These are phyloP conservation scores for Metallyticus violacea DNA, from an alignment of 2,888 invertebrate species.

Conservation along the genomic window DNA sequence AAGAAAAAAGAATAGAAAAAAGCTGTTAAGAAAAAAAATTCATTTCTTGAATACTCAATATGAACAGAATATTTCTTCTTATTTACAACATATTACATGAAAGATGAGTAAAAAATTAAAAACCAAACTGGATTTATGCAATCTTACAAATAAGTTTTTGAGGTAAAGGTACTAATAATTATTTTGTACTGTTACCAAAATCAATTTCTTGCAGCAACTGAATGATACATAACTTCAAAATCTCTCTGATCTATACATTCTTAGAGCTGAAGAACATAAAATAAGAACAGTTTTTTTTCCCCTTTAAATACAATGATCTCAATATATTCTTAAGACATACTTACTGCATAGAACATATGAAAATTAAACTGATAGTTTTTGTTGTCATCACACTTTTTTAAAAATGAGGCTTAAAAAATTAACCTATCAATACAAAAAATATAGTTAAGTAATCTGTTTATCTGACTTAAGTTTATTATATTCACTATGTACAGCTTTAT, in stretches of 20 bases:
- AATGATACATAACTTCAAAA: neutral
- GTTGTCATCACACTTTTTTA: neutral
- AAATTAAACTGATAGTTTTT: neutral
- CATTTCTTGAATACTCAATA: neutral
- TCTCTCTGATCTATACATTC: neutral
- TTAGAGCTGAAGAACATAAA: neutral
- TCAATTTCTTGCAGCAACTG: neutral
- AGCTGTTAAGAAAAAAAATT: neutral
- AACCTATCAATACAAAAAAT: conserved; percentile 23
- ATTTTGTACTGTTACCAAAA: neutral
- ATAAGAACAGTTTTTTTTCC: neutral
- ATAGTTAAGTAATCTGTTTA: conserved; percentile 14
- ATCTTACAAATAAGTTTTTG: neutral
- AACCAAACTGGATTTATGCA: neutral
- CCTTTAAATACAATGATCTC: neutral
- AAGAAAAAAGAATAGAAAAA: neutral
- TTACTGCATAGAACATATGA: neutral
- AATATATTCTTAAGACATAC: neutral
- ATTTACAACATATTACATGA: neutral
- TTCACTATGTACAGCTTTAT: conserved; percentile 15
- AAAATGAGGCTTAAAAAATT: conserved; percentile 18
- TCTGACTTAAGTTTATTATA: conserved; percentile 2
- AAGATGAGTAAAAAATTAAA: neutral
- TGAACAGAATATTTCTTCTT: neutral
- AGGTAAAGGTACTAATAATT: too few relatives aligned